Evolutionary conservation across 2,113 vertebrate species (phyloP).

Genomic region (Pelecanoides urinatrix): DNA sequence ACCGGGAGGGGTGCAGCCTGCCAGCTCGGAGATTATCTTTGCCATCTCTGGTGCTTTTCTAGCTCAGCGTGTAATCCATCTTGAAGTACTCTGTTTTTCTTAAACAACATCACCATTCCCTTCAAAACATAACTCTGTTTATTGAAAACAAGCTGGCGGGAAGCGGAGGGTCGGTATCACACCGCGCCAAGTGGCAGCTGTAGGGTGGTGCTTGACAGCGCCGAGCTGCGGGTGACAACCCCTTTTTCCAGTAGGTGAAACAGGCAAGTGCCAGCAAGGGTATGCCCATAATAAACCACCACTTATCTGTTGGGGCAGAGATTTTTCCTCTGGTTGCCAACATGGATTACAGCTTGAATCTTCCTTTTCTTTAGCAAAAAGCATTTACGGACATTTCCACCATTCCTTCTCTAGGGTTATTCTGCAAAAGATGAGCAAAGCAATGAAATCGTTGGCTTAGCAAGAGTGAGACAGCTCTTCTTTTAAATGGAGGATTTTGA

Average conservation of each 20-base stretch:
- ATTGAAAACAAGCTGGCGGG: not conserved
- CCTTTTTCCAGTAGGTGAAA: not conserved
- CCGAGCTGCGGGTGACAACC: not conserved
- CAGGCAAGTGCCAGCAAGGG: not conserved
- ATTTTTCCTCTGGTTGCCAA: not conserved
- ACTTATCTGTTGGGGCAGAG: not conserved
- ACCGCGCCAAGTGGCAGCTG: not conserved
- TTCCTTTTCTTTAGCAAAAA: not conserved
- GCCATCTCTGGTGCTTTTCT: not conserved
- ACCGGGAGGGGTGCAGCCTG: not conserved
- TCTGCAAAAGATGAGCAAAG: not conserved
- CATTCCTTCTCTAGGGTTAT: not conserved
- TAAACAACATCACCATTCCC: not conserved
- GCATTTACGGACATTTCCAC: not conserved
- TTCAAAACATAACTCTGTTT: conserved; percentile 9
- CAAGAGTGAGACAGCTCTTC: not conserved
- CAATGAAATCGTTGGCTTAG: not conserved
- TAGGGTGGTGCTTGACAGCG: not conserved
- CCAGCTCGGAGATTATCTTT: not conserved
- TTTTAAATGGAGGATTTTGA: not conserved
- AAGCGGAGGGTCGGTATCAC: not conserved
- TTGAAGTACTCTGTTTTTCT: not conserved
- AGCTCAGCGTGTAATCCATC: not conserved
- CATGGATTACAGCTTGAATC: not conserved
- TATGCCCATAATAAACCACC: not conserved